Evolutionary conservation across 2,888 invertebrate species (phyloP).

Genomic region (Plutella xylostella): DNA sequence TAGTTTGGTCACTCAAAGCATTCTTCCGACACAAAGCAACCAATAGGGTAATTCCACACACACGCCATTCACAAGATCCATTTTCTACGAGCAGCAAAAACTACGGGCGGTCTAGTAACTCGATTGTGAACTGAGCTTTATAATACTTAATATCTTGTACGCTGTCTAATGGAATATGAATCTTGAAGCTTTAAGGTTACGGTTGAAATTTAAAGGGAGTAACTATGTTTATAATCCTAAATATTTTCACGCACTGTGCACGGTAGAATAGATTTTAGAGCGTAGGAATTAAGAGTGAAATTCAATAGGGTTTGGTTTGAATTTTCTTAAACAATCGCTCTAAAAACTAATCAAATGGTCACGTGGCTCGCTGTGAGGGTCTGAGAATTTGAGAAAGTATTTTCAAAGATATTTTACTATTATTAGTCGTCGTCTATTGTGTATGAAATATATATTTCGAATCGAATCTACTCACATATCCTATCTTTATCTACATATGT

Average conservation of each 20-base stretch:
- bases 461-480: background rate
- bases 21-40: no score
- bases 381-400: constrained; percentile 12
- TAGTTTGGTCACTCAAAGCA: no score
- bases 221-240: no score
- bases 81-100: constrained; percentile 41
- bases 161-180: background rate
- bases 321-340: constrained; percentile 9
- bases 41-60: background rate
- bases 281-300: no score
- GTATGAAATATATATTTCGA: background rate
- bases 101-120: constrained; percentile 60
- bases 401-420: background rate
- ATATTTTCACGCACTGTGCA: no score
- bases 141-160: constrained; percentile 20
- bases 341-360: constrained; percentile 50
- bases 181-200: background rate
- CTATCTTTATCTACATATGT: no score
- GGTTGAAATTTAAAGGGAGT: no score
- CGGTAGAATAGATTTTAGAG: no score
- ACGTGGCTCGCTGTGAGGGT: constrained; percentile 36
- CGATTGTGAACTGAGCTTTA: constrained; percentile 41
- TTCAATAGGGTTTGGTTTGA: background rate
- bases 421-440: background rate
- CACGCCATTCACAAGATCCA: constrained; percentile 1